Evolutionary conservation across 1,140 invertebrate genomes (phyloP).

Genomic region (Copidosoma floridanum): DNA sequence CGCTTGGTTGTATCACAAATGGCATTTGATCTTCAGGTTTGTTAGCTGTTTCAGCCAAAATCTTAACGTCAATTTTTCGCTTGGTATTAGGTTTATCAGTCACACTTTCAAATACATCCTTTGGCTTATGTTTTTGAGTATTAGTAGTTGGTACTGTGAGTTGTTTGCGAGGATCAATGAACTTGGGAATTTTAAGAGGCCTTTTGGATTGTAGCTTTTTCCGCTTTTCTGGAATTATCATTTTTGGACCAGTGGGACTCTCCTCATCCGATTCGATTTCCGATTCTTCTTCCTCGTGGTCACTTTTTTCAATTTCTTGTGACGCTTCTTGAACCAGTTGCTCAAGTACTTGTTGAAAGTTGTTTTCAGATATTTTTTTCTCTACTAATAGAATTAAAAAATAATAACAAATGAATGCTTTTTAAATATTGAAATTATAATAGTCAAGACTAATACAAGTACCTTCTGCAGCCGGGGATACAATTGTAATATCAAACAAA

Average conservation of each 20-base stretch:
- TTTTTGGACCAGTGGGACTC: conserved; percentile 39
- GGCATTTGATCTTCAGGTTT: conserved; percentile 3
- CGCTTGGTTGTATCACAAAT: not conserved
- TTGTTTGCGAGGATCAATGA: conserved; percentile 57
- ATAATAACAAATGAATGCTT: no score
- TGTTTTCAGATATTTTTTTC: no score
- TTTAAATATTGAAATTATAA: no score
- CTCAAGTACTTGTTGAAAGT: conserved; percentile 19
- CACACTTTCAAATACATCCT: conserved; percentile 67
- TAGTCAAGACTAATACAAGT: conserved; percentile 27
- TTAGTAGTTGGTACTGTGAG: conserved; percentile 35
- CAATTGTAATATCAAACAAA: conserved; percentile 49
- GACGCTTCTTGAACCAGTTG: conserved; percentile 6
- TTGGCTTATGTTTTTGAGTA: conserved; percentile 54
- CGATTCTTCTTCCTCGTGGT: conserved; percentile 69
- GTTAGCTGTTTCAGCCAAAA: no score
- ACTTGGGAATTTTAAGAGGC: conserved; percentile 65
- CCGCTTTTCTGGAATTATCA: conserved; percentile 60
- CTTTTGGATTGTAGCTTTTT: conserved; percentile 58
- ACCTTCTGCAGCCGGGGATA: conserved; percentile 39
- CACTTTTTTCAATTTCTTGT: no score
- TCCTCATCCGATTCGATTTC: conserved; percentile 77
- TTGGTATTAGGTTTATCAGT: conserved; percentile 62
- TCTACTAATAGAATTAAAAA: no score
- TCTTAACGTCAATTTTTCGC: conserved; percentile 34